Conservation (phyloP, 2,888 invertebrate species). For the Escarpia spicata region DNA sequence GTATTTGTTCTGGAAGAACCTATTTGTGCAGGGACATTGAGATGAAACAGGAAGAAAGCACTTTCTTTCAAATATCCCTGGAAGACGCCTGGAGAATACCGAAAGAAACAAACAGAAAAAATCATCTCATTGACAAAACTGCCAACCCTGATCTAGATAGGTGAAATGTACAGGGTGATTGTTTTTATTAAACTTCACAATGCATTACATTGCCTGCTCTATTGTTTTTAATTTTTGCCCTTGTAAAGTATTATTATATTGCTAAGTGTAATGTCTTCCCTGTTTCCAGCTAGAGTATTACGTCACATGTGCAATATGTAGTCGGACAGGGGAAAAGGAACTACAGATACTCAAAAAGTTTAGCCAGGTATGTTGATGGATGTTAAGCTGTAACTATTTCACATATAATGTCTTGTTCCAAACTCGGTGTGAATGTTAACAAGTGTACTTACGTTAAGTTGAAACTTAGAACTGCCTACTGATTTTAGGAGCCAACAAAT, state of each 20-base stretch:
- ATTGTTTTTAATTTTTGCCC: neutral
- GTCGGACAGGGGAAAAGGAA: conserved; percentile 95
- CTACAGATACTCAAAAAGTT: conserved; percentile 92
- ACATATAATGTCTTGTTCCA: neutral
- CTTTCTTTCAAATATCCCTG: too few relatives aligned
- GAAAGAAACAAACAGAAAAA: too few relatives aligned
- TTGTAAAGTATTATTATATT: conserved; percentile 20
- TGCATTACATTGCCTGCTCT: neutral
- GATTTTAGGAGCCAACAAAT: too few relatives aligned
- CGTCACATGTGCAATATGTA: conserved; percentile 96
- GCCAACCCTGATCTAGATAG: too few relatives aligned
- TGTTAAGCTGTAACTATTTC: neutral
- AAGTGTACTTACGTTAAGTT: too few relatives aligned
- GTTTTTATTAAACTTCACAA: neutral
- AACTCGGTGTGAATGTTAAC: neutral
- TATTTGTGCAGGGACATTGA: too few relatives aligned
- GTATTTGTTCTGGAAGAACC: too few relatives aligned
- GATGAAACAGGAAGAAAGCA: too few relatives aligned
- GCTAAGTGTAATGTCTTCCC: conserved; percentile 22
- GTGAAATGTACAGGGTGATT: neutral
- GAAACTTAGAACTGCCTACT: too few relatives aligned
- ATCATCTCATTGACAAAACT: too few relatives aligned
- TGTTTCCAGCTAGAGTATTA: conserved; percentile 86
- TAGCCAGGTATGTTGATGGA: conserved; percentile 75
- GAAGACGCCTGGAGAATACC: too few relatives aligned